These are phyloP conservation scores for Achlya flavicornis DNA, from an alignment of 2,888 invertebrate species.

Conservation along the genomic window DNA sequence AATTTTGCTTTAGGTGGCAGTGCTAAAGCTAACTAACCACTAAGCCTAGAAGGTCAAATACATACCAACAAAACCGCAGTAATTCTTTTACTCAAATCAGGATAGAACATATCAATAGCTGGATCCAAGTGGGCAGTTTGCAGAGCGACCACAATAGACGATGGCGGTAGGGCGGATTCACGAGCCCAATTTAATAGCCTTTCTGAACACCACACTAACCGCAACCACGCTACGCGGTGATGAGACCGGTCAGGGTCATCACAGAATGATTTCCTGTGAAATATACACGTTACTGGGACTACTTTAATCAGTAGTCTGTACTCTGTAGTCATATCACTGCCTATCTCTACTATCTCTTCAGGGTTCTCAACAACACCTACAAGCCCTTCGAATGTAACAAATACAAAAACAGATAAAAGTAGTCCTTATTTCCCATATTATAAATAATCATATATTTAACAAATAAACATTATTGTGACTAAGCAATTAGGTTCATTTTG, in stretches of 20 bases:
- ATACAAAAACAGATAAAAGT: no score
- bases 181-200: constrained; percentile 61
- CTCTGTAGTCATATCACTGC: no score
- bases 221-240: constrained; percentile 65
- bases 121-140: constrained; percentile 68
- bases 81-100: constrained; percentile 51
- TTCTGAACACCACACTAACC: constrained; percentile 53
- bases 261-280: constrained; percentile 58
- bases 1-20: no score
- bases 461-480: no score
- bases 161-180: constrained; percentile 63
- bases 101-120: constrained; percentile 64
- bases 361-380: no score
- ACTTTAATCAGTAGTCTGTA: background rate
- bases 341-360: no score
- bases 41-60: background rate
- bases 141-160: constrained; percentile 55
- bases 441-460: no score
- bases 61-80: constrained; percentile 55
- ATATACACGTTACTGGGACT: background rate
- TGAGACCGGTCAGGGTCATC: constrained; percentile 49
- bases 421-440: no score
- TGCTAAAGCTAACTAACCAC: no score
- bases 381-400: no score
- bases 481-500: no score